Evolutionary conservation across 2,888 invertebrate genomes (phyloP).

Genomic region (Drosophila mercatorum): DNA sequence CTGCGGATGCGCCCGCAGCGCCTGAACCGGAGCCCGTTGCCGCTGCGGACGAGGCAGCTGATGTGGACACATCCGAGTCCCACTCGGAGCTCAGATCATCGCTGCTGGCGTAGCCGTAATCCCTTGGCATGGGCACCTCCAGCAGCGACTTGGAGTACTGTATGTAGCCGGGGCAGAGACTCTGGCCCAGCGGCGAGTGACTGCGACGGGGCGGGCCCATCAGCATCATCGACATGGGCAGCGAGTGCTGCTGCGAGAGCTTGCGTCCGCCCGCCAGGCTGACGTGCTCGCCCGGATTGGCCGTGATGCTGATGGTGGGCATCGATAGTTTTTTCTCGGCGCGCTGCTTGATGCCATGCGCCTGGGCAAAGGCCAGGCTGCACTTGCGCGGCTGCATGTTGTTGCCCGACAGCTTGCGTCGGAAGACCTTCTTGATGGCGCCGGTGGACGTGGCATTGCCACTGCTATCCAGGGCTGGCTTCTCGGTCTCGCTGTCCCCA

Average conservation of each 20-base stretch:
- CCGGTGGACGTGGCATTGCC: slow-evolving; percentile 11
- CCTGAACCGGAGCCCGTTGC: slow-evolving; percentile 34
- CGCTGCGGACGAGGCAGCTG: slow-evolving; percentile 44
- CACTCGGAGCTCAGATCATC: slow-evolving; percentile 96
- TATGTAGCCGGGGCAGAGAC: slow-evolving; percentile 89
- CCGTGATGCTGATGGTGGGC: slow-evolving; percentile 76
- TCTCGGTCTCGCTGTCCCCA: slow-evolving; percentile 23
- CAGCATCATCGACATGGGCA: slow-evolving; percentile 35
- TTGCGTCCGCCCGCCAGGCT: slow-evolving; percentile 55
- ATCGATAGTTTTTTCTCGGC: slow-evolving; percentile 74
- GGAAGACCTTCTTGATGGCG: slow-evolving; percentile 73
- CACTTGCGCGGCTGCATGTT: slow-evolving; percentile 82
- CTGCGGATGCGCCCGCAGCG: slow-evolving; percentile 19
- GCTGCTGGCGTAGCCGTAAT: slow-evolving; percentile 95
- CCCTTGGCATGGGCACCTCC: slow-evolving; percentile 90
- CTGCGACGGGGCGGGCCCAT: slow-evolving; percentile 74
- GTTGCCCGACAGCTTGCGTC: slow-evolving; percentile 83
- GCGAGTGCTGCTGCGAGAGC: slow-evolving; percentile 58
- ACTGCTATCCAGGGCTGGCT: slow-evolving; percentile 21
- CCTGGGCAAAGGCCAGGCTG: slow-evolving; percentile 84
- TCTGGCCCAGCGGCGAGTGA: slow-evolving; percentile 82
- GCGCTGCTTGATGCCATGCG: slow-evolving; percentile 81
- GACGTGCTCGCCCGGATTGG: slow-evolving; percentile 62
- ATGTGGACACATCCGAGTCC: slow-evolving; percentile 90
- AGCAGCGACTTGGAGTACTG: slow-evolving; percentile 91